Base-by-base conservation (phyloP, 2,888 invertebrate genomes). In the Idaea biselata region DNA sequence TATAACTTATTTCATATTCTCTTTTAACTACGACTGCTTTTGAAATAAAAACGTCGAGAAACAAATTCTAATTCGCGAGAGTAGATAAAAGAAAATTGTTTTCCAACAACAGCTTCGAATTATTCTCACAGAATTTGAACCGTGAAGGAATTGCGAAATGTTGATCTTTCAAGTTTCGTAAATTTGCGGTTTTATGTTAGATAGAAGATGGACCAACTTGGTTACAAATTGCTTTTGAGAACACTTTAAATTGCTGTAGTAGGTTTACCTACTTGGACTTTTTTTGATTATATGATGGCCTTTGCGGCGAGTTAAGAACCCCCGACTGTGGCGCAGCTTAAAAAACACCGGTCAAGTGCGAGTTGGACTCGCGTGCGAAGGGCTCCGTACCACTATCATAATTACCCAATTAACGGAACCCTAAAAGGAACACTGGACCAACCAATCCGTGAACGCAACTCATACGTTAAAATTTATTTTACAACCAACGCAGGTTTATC, bases 141-240 rank as follows among this genome's bases (percentile, higher is more conserved):
- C 55, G n/a, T 16, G 18, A 33, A 55, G 7, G 33, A 14, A 14
- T 59, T 59, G 44, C 16, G 8, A 44, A 53, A 59, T 44, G 31
- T 53, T 60, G 56, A 60, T 55, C 17, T 55, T 56, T 56, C n/a
- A 56, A 60, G 18, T 44, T 44, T 44, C 44, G 44, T 44, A 44
- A 44, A 44, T 44, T 44, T 44, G 44, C 44, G 44, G 44, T 44
- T 44, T 44, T 44, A 8, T 44, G 44, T 44, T 44, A 44, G 44
- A 44, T 44, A 8, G 44, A 44, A 44, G 44, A 44, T 44, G 44
- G 44, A 44, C 44, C 6, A 11, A 44, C 44, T 44, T 14, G 44
- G 44, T 44, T 44, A 44, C 44, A 44, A 44, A 44, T 44, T 44
- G 14, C 44, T 33, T 44, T 8, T 44, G 44, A 44, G 44, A 44